Conservation (phyloP, 2,113 vertebrate species). For the Cyprinodon tularosa region DNA sequence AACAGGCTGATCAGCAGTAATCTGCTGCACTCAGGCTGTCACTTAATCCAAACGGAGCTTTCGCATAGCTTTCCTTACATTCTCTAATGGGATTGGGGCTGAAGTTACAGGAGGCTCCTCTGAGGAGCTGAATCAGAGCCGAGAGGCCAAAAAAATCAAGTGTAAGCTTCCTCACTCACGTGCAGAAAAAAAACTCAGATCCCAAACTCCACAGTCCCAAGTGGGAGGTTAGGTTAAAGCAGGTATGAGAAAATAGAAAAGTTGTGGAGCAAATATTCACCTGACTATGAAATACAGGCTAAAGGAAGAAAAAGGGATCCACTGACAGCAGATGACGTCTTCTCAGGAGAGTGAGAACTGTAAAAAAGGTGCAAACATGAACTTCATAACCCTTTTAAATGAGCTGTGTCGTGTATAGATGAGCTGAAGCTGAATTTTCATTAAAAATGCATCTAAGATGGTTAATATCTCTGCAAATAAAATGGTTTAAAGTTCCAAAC, state of each 20-base stretch:
- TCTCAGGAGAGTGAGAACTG: slow-evolving; percentile 27
- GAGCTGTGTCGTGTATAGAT: neutral
- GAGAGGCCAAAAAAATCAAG: slow-evolving; percentile 21
- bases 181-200: slow-evolving; percentile 21
- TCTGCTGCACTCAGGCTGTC: slow-evolving; percentile 51
- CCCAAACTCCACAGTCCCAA: slow-evolving; percentile 22
- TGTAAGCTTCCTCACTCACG: slow-evolving; percentile 27
- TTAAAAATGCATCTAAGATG: too few relatives aligned
- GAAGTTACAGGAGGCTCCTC: slow-evolving; percentile 20
- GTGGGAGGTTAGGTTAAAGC: too few relatives aligned
- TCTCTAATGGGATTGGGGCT: slow-evolving; percentile 60
- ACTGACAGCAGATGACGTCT: slow-evolving; percentile 11
- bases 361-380: slow-evolving; percentile 29
- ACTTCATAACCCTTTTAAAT: neutral
- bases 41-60: slow-evolving; percentile 44
- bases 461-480: too few relatives aligned
- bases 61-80: slow-evolving; percentile 15
- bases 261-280: neutral
- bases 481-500: too few relatives aligned
- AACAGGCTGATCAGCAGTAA: slow-evolving; percentile 43
- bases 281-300: neutral
- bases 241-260: neutral
- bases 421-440: neutral
- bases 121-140: neutral
- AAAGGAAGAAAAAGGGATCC: slow-evolving; percentile 8